Conservation (phyloP, 2,888 invertebrate genomes). For the Aromia moschata region DNA sequence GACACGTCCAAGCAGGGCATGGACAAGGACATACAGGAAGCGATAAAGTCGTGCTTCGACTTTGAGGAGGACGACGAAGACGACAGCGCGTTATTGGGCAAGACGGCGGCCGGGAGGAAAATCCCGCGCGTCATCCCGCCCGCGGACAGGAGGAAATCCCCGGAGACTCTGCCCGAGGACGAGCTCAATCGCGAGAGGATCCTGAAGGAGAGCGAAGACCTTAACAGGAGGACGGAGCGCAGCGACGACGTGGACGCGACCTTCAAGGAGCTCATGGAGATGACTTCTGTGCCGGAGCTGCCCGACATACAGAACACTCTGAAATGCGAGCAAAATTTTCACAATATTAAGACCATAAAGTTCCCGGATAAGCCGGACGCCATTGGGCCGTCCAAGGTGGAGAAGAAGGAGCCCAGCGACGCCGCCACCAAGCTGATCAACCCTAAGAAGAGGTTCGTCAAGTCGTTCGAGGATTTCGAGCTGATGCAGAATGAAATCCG, state of each 20-base stretch:
- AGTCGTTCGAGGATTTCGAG: slow-evolving; percentile 61
- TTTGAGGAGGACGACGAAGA: slow-evolving; percentile 79
- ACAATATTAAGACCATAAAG: slow-evolving; percentile 57
- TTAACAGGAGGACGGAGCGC: slow-evolving; percentile 24
- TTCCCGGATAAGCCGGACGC: slow-evolving; percentile 55
- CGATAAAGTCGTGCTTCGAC: slow-evolving; percentile 75
- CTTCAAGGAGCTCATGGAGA: slow-evolving; percentile 71
- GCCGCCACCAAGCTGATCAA: slow-evolving; percentile 55
- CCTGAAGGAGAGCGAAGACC: slow-evolving; percentile 34
- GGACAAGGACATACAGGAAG: slow-evolving; percentile 54
- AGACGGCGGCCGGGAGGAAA: slow-evolving; percentile 66
- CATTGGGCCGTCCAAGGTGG: slow-evolving; percentile 14
- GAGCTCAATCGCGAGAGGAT: slow-evolving; percentile 34
- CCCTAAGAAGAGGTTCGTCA: slow-evolving; percentile 61
- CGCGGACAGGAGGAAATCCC: slow-evolving; percentile 57
- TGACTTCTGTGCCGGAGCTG: slow-evolving; percentile 69
- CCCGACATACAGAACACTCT: slow-evolving; percentile 65
- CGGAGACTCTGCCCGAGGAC: slow-evolving; percentile 26
- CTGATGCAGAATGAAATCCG: slow-evolving; percentile 41
- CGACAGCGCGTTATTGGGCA: slow-evolving; percentile 67
- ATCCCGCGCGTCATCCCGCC: slow-evolving; percentile 69
- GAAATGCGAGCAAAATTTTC: slow-evolving; percentile 61
- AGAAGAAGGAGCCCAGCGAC: slow-evolving; percentile 35
- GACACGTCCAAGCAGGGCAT: slow-evolving; percentile 43
- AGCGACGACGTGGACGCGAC: slow-evolving; percentile 61